Percentiles rank a stretch among this genome's conserved stretches.
Conservation (phyloP, 37 sponge, comb jelly and placozoan genomes). For the Halisarca cf. caerulea region DNA sequence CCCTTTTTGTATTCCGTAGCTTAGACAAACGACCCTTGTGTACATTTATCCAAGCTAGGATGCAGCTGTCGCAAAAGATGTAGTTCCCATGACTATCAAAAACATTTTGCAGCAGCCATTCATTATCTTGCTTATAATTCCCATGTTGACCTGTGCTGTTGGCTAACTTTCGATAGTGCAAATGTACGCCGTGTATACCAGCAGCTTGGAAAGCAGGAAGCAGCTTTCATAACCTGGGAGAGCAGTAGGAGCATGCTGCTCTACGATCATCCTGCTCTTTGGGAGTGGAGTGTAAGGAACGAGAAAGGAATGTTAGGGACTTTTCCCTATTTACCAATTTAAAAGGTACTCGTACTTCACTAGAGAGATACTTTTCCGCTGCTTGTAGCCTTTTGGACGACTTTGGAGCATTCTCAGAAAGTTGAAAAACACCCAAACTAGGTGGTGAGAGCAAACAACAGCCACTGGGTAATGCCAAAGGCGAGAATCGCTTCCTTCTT, state of each 20-base stretch:
- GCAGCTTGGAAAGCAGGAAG: constrained; percentile 1
- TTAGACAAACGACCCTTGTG: background rate
- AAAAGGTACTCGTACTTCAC: too few relatives aligned
- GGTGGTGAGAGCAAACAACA: too few relatives aligned
- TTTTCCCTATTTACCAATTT: too few relatives aligned
- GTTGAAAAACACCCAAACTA: too few relatives aligned
- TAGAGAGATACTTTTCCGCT: too few relatives aligned
- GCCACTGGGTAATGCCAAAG: too few relatives aligned
- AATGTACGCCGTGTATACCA: background rate
- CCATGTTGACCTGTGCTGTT: background rate
- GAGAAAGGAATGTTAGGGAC: too few relatives aligned
- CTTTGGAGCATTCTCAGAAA: too few relatives aligned
- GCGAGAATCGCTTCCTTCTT: too few relatives aligned
- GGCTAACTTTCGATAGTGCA: background rate
- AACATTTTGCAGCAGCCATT: background rate
- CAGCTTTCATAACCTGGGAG: background rate
- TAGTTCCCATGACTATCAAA: background rate
- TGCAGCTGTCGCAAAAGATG: background rate
- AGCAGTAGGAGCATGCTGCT: background rate
- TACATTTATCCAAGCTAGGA: background rate
- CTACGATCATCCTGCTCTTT: background rate
- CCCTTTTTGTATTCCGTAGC: background rate
- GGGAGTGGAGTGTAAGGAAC: too few relatives aligned
- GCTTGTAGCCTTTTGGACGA: too few relatives aligned
- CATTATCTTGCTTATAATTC: background rate